phyloP scores from a whole-genome alignment of 2,113 vertebrate species.

The Casuarius casuarius region DNA sequence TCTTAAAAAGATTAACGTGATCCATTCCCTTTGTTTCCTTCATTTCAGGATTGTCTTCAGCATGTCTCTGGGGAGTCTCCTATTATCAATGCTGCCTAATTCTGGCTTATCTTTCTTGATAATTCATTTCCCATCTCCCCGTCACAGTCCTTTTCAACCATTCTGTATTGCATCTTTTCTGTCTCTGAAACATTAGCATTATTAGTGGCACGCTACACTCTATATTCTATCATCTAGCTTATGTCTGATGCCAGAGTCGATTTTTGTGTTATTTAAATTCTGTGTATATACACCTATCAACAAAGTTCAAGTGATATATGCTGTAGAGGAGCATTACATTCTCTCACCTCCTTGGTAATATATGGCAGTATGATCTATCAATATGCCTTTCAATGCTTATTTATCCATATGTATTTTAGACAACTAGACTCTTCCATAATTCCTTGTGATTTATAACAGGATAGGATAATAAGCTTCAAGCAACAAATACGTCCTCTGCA shows the following conservation, averaged over 20 bases:
- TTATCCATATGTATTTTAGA: neutral
- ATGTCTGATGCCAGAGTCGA: neutral
- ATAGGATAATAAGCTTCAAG: neutral
- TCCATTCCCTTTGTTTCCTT: neutral
- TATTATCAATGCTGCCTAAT: neutral
- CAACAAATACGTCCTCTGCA: neutral
- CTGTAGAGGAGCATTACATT: neutral
- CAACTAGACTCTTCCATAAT: neutral
- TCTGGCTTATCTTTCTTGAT: neutral
- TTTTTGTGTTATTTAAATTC: neutral
- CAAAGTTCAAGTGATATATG: neutral
- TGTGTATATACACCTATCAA: neutral
- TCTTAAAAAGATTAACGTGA: slow-evolving; percentile 8
- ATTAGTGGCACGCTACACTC: neutral
- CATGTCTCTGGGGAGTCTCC: neutral
- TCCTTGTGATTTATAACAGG: neutral
- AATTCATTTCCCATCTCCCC: neutral
- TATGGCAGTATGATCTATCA: neutral
- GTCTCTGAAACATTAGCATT: neutral
- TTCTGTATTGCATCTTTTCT: neutral
- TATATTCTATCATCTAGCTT: neutral
- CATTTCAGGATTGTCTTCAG: neutral
- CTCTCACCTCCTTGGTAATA: neutral
- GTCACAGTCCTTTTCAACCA: neutral
- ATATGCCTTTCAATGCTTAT: neutral